Conservation (phyloP, 2,113 vertebrate genomes). For the Erinaceus europaeus region DNA sequence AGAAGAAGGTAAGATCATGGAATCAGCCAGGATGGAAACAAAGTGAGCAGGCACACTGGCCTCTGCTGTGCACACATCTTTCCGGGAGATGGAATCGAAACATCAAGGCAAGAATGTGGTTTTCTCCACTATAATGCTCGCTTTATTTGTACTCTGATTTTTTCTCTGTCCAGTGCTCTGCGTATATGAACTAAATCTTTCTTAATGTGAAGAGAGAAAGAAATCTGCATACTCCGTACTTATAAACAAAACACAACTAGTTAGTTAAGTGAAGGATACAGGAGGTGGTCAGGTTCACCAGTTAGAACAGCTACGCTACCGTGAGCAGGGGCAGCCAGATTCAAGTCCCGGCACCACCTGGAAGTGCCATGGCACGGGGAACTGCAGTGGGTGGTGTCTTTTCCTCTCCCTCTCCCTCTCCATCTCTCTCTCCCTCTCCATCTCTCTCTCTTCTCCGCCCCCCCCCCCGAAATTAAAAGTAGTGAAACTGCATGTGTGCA, state of each 20-base stretch:
- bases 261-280: neutral
- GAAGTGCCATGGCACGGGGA: too few relatives aligned
- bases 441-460: too few relatives aligned
- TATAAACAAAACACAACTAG: neutral
- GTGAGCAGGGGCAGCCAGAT: too few relatives aligned
- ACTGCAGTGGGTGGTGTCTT: too few relatives aligned
- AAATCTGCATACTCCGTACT: neutral
- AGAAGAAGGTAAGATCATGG: neutral
- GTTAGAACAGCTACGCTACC: too few relatives aligned
- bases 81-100: neutral
- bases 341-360: too few relatives aligned
- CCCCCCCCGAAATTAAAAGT: too few relatives aligned
- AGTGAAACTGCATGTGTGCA: too few relatives aligned
- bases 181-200: too few relatives aligned
- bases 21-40: neutral
- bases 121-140: slow-evolving; percentile 4
- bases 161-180: too few relatives aligned
- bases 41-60: neutral
- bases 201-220: neutral
- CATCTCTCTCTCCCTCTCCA: too few relatives aligned
- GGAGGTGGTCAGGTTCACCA: neutral
- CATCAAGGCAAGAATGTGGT: neutral
- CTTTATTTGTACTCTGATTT: neutral
- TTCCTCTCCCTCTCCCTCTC: too few relatives aligned
- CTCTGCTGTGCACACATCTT: neutral